phyloP scores from a whole-genome alignment of 2,113 vertebrate species.

The Muntiacus reevesi region DNA sequence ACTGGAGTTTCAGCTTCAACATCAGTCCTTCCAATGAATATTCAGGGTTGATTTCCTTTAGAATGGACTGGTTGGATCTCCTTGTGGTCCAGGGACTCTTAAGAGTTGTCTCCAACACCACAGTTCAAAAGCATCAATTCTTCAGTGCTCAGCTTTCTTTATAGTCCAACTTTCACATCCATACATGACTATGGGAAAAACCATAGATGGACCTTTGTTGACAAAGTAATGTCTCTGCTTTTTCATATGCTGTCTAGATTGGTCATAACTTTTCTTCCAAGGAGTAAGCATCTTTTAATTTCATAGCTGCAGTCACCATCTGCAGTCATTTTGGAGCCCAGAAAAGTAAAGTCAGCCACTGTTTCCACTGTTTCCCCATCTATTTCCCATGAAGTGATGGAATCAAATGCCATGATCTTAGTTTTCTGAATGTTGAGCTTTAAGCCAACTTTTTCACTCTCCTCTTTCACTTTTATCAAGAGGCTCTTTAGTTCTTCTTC shows the following conservation, averaged over 20 bases:
- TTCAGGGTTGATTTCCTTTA: background rate
- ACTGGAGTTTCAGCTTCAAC: background rate
- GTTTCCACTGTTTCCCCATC: background rate
- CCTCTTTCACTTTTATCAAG: background rate
- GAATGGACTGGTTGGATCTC: background rate
- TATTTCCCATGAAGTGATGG: background rate
- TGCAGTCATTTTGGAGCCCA: background rate
- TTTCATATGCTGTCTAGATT: background rate
- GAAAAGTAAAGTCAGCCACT: accelerated
- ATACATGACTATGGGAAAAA: background rate
- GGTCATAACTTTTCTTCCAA: background rate
- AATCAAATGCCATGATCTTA: background rate
- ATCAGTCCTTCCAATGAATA: background rate
- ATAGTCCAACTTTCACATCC: background rate
- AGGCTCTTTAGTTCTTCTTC: background rate
- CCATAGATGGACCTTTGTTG: background rate
- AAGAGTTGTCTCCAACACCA: background rate
- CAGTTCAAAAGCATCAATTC: background rate
- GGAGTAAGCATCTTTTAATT: background rate
- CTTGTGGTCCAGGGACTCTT: background rate
- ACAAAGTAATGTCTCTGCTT: background rate
- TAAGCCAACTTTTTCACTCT: background rate
- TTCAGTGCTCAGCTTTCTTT: accelerated
- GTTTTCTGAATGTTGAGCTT: background rate
- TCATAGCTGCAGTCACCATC: background rate